Base-by-base conservation (phyloP, 1,140 invertebrate species). In the Orussus abietinus region DNA sequence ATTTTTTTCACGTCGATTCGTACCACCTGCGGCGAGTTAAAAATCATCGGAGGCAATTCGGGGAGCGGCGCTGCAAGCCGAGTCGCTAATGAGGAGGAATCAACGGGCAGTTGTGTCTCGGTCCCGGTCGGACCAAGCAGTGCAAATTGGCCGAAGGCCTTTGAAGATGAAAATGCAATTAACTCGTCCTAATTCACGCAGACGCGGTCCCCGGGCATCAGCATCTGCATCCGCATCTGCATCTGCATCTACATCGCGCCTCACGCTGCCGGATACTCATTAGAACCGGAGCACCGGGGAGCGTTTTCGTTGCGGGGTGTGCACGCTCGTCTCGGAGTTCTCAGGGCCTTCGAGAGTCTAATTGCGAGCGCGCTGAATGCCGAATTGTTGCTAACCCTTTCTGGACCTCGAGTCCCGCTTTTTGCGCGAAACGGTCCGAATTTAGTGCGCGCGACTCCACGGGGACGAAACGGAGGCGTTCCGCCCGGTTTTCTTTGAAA, bases 1-100 rank as follows among this genome's bases (percentile, higher is more conserved):
- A n/a, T n/a, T n/a, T n/a, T n/a, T n/a, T n/a, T n/a, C n/a, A n/a
- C n/a, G n/a, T n/a, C n/a, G n/a, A n/a, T n/a, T n/a, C n/a, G n/a
- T n/a, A n/a, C n/a, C n/a, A n/a, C n/a, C n/a, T n/a, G n/a, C n/a
- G n/a, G n/a, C n/a, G n/a, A n/a, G n/a, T n/a, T n/a, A n/a, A n/a
- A n/a, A n/a, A n/a, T n/a, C n/a, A n/a, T n/a, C n/a, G 6, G n/a
- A 14, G 21, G 20, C 30, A 36, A 28, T 25, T 46, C 22, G 21
- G 31, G 41, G 33, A 30, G 40, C 45, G 45, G 42, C 51, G 50
- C 41, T 25, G 26, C 20, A 56, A 52, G 52, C n/a, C 53, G 57
- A 57, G 53, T 53, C 53, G 50, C 53, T 64, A 62, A 64, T 65
- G 60, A 60, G 57, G 41, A 43, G 49, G 51, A 60, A 55, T 62